Conservation (phyloP, 2,888 invertebrate genomes). For the Tuta absoluta region DNA sequence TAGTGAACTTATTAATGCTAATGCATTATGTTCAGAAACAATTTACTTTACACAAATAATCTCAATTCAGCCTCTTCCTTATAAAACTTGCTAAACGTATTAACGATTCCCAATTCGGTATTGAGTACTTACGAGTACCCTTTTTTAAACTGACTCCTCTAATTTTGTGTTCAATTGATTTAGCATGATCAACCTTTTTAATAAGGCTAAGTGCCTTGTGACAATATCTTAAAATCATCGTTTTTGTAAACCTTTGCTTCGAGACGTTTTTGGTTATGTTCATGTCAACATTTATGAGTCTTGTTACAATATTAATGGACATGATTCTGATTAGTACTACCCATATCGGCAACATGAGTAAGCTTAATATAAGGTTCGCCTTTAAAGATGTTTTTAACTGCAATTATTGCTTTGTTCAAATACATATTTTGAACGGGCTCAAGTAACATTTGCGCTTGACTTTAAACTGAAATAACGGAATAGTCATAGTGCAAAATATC, state of each 20-base stretch:
- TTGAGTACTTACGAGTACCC: not conserved
- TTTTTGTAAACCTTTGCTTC: not conserved
- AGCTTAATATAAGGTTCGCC: not conserved
- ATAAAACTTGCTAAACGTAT: too few relatives aligned
- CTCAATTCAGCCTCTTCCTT: too few relatives aligned
- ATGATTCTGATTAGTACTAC: slow-evolving; percentile 43
- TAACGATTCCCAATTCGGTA: too few relatives aligned
- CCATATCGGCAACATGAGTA: slow-evolving; percentile 41
- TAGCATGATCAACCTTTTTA: not conserved
- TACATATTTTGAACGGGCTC: not conserved
- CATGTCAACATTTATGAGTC: not conserved
- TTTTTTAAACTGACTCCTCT: slow-evolving; percentile 13
- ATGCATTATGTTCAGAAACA: too few relatives aligned
- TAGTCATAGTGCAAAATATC: not conserved
- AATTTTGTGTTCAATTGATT: slow-evolving; percentile 31
- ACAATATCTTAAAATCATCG: not conserved
- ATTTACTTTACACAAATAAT: too few relatives aligned
- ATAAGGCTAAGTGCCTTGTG: not conserved
- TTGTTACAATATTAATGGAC: slow-evolving; percentile 3
- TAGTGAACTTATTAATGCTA: too few relatives aligned
- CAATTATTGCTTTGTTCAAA: not conserved
- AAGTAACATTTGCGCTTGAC: not conserved
- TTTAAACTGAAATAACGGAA: too few relatives aligned
- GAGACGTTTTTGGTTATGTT: slow-evolving; percentile 1
- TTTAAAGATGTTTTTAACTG: not conserved